Conservation (phyloP, 2,888 invertebrate species). For the Sepioteuthis lessoniana region DNA sequence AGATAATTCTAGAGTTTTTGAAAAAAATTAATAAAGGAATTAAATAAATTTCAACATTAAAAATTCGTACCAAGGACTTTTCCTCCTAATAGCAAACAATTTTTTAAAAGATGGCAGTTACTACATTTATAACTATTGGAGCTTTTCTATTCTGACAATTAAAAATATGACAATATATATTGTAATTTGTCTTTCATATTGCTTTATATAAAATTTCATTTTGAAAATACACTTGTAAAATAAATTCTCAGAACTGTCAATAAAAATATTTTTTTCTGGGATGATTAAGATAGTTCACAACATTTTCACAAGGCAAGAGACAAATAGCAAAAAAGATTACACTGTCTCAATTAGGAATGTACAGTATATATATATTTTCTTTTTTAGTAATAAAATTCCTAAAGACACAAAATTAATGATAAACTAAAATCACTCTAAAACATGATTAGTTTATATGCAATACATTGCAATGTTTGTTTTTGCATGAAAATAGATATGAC, state of each 20-base stretch:
- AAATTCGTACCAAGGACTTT: too few species aligned
- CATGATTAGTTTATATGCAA: neutral
- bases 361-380: neutral
- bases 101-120: neutral
- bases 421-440: neutral
- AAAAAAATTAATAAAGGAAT: too few species aligned
- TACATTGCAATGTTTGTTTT: neutral
- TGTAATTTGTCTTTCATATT: neutral
- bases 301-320: neutral
- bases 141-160: neutral
- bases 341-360: slow-evolving; percentile 14
- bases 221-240: neutral
- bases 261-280: neutral
- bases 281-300: neutral
- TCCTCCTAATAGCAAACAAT: too few species aligned
- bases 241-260: neutral
- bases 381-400: too few species aligned
- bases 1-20: too few species aligned
- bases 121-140: neutral
- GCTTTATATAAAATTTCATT: neutral
- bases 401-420: neutral
- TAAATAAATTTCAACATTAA: too few species aligned
- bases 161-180: neutral
- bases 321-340: neutral
- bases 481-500: neutral